These are phyloP conservation scores for Melanotaenia duboulayi DNA, from an alignment of 2,113 vertebrate genomes.

Conservation along the genomic window DNA sequence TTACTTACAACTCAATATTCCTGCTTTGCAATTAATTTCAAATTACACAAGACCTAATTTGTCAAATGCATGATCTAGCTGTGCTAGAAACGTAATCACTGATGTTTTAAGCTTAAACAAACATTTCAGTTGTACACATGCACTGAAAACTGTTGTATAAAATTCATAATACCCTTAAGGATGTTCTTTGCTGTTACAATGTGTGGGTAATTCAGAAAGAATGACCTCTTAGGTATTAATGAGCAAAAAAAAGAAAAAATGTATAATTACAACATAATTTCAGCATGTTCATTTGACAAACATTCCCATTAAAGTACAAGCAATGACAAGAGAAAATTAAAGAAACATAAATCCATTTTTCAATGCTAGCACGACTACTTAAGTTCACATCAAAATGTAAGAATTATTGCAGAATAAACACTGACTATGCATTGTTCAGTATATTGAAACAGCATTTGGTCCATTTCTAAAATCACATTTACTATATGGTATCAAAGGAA, in stretches of 20 bases:
- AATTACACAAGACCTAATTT: slow-evolving; percentile 34
- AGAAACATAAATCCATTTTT: slow-evolving; percentile 57
- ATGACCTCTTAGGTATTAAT: slow-evolving; percentile 41
- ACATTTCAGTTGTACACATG: slow-evolving; percentile 55
- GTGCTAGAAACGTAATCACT: slow-evolving; percentile 27
- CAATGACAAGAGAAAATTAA: slow-evolving; percentile 54
- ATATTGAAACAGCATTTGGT: slow-evolving; percentile 63
- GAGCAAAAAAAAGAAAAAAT: slow-evolving; percentile 12
- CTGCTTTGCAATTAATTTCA: slow-evolving; percentile 39
- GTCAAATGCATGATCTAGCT: slow-evolving; percentile 25
- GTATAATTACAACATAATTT: slow-evolving; percentile 13
- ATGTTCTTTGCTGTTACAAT: slow-evolving; percentile 34
- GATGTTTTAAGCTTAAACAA: slow-evolving; percentile 32
- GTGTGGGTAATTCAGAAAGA: slow-evolving; percentile 32
- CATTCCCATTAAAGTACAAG: slow-evolving; percentile 64
- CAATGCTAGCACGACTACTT: slow-evolving; percentile 62
- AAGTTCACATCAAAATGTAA: slow-evolving; percentile 67
- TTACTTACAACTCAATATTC: slow-evolving; percentile 53
- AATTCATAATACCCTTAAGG: slow-evolving; percentile 44
- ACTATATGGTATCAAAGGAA: slow-evolving; percentile 31
- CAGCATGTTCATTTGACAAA: slow-evolving; percentile 58
- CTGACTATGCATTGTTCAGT: slow-evolving; percentile 59
- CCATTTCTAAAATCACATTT: slow-evolving; percentile 54
- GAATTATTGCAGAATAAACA: slow-evolving; percentile 77
- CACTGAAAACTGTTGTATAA: slow-evolving; percentile 39